phyloP scores from a whole-genome alignment of 2,888 invertebrate genomes.

The Punctoribates punctum region DNA sequence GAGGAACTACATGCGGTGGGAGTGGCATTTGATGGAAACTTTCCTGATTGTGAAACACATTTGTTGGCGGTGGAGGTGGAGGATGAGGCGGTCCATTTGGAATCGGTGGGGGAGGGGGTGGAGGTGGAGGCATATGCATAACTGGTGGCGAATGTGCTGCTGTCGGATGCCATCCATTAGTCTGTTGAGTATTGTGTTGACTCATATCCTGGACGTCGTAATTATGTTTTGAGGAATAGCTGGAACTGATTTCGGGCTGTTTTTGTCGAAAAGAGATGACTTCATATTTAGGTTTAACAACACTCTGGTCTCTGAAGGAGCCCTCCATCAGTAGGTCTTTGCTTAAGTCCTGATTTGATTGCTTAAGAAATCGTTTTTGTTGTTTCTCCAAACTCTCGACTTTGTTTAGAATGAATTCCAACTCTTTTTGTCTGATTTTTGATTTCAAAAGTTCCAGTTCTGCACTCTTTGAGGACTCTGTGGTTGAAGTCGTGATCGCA shows the following conservation, averaged over 20 bases:
- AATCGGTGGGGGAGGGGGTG: conserved; percentile 17
- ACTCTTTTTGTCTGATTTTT: conserved; percentile 41
- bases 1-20: neutral
- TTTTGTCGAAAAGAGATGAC: neutral
- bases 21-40: neutral
- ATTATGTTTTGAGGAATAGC: conserved; percentile 6
- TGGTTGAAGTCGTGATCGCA: neutral
- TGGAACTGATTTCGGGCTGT: neutral
- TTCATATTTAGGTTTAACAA: neutral
- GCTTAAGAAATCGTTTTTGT: conserved; percentile 6
- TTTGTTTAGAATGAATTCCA: conserved; percentile 38
- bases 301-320: conserved; percentile 9
- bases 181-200: neutral
- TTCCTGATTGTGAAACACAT: conserved; percentile 1
- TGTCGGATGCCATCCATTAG: neutral
- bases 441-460: conserved; percentile 21
- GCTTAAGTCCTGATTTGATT: neutral
- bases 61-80: conserved; percentile 20
- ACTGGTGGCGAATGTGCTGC: neutral
- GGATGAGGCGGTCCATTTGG: conserved; percentile 8
- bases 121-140: conserved; percentile 33
- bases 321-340: neutral
- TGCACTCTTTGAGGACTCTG: neutral
- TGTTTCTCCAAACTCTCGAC: conserved; percentile 41
- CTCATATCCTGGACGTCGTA: neutral